Conservation (phyloP, 2,113 vertebrate species). For the Dascyllus trimaculatus region DNA sequence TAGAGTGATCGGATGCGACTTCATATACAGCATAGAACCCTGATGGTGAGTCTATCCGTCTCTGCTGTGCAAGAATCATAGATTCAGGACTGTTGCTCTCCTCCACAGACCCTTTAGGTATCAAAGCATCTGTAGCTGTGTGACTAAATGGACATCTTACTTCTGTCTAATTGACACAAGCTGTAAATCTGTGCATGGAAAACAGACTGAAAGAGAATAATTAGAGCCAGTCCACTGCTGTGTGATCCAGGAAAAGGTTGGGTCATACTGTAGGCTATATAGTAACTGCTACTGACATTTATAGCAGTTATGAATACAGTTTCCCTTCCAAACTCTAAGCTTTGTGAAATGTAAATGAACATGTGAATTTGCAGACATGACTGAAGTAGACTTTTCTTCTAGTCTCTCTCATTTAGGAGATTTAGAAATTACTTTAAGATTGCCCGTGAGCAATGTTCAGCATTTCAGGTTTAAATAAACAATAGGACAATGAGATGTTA, state of each 20-base stretch:
- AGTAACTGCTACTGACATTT: conserved; percentile 29
- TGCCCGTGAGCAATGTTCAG: not conserved
- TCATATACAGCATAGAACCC: conserved; percentile 10
- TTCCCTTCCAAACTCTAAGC: not conserved
- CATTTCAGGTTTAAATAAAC: conserved; percentile 63
- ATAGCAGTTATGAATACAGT: conserved; percentile 10
- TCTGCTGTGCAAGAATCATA: conserved; percentile 11
- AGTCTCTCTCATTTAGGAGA: conserved; percentile 23
- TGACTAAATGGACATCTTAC: conserved; percentile 38
- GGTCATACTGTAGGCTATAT: conserved; percentile 34
- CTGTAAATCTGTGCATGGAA: conserved; percentile 55
- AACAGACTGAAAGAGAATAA: conserved; percentile 22
- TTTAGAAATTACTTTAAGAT: conserved; percentile 23
- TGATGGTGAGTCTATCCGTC: not conserved
- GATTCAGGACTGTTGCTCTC: conserved; percentile 4
- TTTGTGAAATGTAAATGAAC: conserved; percentile 5
- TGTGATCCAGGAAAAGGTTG: conserved; percentile 29
- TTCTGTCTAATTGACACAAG: conserved; percentile 51
- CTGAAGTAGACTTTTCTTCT: conserved; percentile 13
- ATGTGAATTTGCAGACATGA: conserved; percentile 21
- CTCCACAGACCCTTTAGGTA: conserved; percentile 1
- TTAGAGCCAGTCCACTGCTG: conserved; percentile 28
- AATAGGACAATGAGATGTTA: conserved; percentile 22
- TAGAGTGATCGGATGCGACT: conserved; percentile 39
- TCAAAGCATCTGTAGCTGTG: conserved; percentile 15